phyloP scores from a whole-genome alignment of 2,888 invertebrate species.

The Chesias legatella region DNA sequence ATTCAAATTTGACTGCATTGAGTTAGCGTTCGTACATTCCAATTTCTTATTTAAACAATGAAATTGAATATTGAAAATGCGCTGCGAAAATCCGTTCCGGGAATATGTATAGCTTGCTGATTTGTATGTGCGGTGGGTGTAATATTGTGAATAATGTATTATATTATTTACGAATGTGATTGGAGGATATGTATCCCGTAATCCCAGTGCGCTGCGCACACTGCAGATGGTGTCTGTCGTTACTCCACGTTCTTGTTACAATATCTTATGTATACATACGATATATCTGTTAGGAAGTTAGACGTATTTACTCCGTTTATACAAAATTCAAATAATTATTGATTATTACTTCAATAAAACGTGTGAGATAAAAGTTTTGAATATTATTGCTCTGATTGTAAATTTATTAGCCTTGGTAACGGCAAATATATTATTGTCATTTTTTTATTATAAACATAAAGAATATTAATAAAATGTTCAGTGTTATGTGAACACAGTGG shows the following conservation, averaged over 20 bases:
- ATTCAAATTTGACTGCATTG: conserved; percentile 38
- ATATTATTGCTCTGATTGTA: too few relatives aligned
- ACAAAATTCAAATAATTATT: too few relatives aligned
- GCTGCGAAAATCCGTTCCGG: conserved; percentile 53
- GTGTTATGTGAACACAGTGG: too few relatives aligned
- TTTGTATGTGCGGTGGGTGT: conserved; percentile 26
- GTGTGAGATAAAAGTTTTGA: too few relatives aligned
- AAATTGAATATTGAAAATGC: conserved; percentile 63
- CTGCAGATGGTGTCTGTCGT: conserved; percentile 49
- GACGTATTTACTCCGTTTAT: too few relatives aligned
- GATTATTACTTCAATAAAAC: too few relatives aligned
- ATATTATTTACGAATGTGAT: conserved; percentile 66
- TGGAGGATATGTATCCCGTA: conserved; percentile 49
- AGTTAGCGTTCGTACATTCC: conserved; percentile 49
- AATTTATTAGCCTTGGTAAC: too few relatives aligned
- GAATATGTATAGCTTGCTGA: conserved; percentile 43
- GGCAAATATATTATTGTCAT: too few relatives aligned
- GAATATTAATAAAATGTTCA: too few relatives aligned
- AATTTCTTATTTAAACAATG: conserved; percentile 67
- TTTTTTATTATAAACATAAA: too few relatives aligned
- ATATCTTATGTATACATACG: too few relatives aligned
- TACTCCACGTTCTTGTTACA: conserved; percentile 15
- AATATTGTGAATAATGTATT: conserved; percentile 51
- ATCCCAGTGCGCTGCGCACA: conserved; percentile 63
- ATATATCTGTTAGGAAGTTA: too few relatives aligned